These are phyloP conservation scores for Steatocranus sp. DNA, from an alignment of 2,797 vertebrate genomes.

Conservation along the genomic window DNA sequence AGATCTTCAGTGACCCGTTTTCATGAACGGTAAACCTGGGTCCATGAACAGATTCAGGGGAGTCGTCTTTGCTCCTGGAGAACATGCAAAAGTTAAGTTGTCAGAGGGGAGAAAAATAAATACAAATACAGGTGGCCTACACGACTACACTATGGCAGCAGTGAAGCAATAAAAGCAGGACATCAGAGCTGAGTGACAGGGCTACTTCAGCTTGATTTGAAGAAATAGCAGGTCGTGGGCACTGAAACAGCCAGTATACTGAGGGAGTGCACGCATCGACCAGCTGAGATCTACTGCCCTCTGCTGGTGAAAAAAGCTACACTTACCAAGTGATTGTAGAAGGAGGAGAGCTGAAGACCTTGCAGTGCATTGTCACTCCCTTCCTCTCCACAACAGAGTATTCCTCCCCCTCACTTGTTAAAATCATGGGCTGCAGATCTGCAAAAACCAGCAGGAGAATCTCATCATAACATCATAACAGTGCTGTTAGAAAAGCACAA, in stretches of 20 bases:
- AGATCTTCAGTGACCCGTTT: slow-evolving; percentile 88
- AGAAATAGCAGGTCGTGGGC: background rate
- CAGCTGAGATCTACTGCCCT: slow-evolving; percentile 64
- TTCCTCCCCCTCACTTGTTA: slow-evolving; percentile 80
- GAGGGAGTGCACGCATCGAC: background rate
- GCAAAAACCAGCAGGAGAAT: slow-evolving; percentile 19
- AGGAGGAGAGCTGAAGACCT: slow-evolving; percentile 87
- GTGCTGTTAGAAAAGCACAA: background rate
- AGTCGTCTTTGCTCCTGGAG: slow-evolving; percentile 85
- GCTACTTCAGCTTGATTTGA: background rate
- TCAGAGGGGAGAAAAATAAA: background rate
- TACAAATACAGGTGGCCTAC: background rate
- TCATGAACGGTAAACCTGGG: slow-evolving; percentile 68
- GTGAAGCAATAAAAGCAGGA: background rate
- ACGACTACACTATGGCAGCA: background rate
- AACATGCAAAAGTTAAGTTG: background rate
- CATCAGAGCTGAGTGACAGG: background rate
- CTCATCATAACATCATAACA: background rate
- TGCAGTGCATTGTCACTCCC: slow-evolving; percentile 81
- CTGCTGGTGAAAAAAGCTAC: slow-evolving; percentile 51
- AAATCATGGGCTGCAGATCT: slow-evolving; percentile 88
- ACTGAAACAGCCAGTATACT: background rate
- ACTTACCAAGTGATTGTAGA: slow-evolving; percentile 84
- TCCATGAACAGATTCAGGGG: slow-evolving; percentile 69
- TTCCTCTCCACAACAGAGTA: slow-evolving; percentile 83